These are phyloP conservation scores for Orchesellides sinensis DNA, from an alignment of 2,888 invertebrate genomes.

Conservation along the genomic window DNA sequence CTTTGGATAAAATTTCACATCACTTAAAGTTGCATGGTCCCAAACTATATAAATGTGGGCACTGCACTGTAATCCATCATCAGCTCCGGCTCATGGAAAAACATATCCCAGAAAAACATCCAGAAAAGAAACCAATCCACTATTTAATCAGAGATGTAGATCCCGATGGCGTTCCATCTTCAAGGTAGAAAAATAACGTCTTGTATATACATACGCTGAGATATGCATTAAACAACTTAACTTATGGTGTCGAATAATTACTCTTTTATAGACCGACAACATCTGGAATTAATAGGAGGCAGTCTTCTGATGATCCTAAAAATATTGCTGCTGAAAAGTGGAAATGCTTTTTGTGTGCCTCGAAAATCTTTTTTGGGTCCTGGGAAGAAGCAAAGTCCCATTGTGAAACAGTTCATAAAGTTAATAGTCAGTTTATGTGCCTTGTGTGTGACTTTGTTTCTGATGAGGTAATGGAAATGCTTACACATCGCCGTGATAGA, in stretches of 20 bases:
- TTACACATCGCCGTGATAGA: constrained; percentile 10
- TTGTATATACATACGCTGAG: too few relatives aligned
- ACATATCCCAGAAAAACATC: constrained; percentile 83
- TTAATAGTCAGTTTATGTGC: constrained; percentile 85
- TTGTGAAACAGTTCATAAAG: constrained; percentile 81
- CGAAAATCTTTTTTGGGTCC: constrained; percentile 80
- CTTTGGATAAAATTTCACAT: constrained; percentile 82
- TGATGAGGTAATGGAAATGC: constrained; percentile 67
- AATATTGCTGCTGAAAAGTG: constrained; percentile 78
- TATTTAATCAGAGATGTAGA: constrained; percentile 78
- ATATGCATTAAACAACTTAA: too few relatives aligned
- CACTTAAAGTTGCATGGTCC: constrained; percentile 88
- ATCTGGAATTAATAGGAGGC: constrained; percentile 47
- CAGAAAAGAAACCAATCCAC: constrained; percentile 78
- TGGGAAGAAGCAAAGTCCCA: constrained; percentile 82
- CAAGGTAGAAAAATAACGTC: constrained; percentile 34
- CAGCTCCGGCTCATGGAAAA: constrained; percentile 82
- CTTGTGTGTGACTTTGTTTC: constrained; percentile 81
- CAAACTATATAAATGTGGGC: constrained; percentile 84
- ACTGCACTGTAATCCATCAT: constrained; percentile 83
- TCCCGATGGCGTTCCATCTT: constrained; percentile 75
- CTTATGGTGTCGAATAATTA: too few relatives aligned
- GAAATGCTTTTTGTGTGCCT: constrained; percentile 83
- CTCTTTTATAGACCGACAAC: constrained; percentile 22
- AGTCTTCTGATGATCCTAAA: constrained; percentile 64